Evolutionary conservation across 2,888 invertebrate genomes (phyloP).

Genomic region (Gibbula magus): DNA sequence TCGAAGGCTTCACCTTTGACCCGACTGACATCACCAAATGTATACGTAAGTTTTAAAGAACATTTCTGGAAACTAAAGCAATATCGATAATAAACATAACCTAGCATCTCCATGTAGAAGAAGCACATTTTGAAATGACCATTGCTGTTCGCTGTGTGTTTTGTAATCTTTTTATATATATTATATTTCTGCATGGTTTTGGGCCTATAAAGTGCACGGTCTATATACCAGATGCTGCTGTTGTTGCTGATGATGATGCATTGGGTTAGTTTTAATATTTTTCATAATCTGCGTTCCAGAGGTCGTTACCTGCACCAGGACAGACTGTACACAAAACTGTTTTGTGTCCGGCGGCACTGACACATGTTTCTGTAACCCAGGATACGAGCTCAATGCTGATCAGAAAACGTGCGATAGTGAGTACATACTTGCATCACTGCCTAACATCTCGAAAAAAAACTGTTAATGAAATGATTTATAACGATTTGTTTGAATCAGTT

Average conservation of each 20-base stretch:
- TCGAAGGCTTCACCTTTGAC: slow-evolving; percentile 20
- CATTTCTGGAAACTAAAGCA: neutral
- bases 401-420: slow-evolving; percentile 27
- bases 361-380: slow-evolving; percentile 33
- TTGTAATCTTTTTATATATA: too few species aligned
- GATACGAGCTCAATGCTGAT: slow-evolving; percentile 28
- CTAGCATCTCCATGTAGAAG: too few species aligned
- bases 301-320: neutral
- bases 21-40: neutral
- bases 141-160: too few species aligned
- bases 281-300: neutral
- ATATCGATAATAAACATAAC: too few species aligned
- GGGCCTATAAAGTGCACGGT: too few species aligned
- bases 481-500: too few species aligned
- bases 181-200: too few species aligned
- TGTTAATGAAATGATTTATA: too few species aligned
- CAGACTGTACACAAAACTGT: slow-evolving; percentile 24
- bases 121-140: too few species aligned
- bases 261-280: too few species aligned
- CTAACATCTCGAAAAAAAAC: neutral
- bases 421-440: neutral
- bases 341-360: neutral
- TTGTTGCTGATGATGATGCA: neutral
- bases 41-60: neutral
- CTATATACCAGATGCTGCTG: neutral